These are phyloP conservation scores for Spongilla lacustris DNA, from an alignment of 37 sponge, comb jelly and placozoan genomes.

Conservation along the genomic window DNA sequence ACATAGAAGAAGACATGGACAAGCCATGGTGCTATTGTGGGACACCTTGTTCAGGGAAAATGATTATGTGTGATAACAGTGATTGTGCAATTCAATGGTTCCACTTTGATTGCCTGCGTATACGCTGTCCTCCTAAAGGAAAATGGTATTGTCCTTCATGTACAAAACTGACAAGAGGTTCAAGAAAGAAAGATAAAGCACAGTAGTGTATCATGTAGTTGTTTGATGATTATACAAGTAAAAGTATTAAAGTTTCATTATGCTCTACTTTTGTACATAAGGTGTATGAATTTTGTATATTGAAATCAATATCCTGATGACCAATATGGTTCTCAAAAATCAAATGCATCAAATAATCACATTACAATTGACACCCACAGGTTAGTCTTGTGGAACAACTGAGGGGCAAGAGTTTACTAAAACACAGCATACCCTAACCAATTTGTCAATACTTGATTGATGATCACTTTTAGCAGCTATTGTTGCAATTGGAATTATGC, in stretches of 20 bases:
- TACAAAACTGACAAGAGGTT: not conserved
- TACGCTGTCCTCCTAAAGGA: conserved; percentile 26
- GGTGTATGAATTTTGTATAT: too few species aligned
- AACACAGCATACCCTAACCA: conserved; percentile 51
- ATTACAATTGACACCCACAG: not conserved
- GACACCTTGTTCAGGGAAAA: conserved; percentile 25
- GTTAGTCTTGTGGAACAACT: conserved; percentile 49
- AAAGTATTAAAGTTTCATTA: too few species aligned
- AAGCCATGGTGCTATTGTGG: conserved; percentile 39
- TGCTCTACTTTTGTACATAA: too few species aligned
- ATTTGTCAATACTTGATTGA: conserved; percentile 37
- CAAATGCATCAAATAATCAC: conserved; percentile 3
- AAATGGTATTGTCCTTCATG: conserved; percentile 43
- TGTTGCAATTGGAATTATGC: conserved; percentile 24
- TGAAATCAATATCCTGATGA: not conserved
- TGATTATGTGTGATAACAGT: conserved; percentile 42
- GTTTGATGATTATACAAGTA: too few species aligned
- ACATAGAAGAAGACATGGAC: conserved; percentile 13
- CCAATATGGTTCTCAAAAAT: not conserved
- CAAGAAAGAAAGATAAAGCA: too few species aligned
- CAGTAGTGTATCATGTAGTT: too few species aligned
- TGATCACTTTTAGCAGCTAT: not conserved
- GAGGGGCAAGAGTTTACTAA: conserved; percentile 51
- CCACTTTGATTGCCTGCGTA: conserved; percentile 28
- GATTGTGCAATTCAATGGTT: conserved; percentile 31